A percentile compares a stretch with the other conserved stretches of the same genome.
phyloP scores from a whole-genome alignment of 2,888 invertebrate species.

The Protonemura montana region DNA sequence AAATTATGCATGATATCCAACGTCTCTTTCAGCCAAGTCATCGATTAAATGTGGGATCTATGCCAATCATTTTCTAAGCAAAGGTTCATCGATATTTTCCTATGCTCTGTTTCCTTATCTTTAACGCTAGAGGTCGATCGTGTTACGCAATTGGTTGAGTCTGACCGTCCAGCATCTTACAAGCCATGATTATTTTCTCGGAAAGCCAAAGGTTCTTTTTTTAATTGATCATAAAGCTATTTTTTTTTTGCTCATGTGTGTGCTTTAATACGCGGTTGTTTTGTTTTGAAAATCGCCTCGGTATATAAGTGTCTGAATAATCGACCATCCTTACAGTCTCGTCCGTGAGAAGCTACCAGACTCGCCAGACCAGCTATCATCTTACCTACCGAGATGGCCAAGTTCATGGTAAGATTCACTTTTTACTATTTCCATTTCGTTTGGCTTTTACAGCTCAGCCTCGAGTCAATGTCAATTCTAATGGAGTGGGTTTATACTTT shows the following conservation, averaged over 20 bases:
- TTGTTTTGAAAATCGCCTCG: background rate
- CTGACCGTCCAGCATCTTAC: background rate
- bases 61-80: background rate
- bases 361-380: background rate
- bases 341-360: background rate
- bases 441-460: background rate
- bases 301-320: background rate
- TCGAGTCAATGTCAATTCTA: too few species aligned
- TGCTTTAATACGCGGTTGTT: background rate
- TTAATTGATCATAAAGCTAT: background rate
- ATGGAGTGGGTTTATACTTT: too few species aligned
- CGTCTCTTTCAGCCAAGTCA: background rate
- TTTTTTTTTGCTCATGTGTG: background rate
- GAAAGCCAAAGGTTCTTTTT: slow-evolving; percentile 9
- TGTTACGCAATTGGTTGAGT: background rate
- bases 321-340: background rate
- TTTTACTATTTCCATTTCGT: background rate
- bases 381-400: slow-evolving; percentile 15
- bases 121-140: background rate
- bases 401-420: slow-evolving; percentile 28
- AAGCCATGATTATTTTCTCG: background rate
- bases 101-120: background rate
- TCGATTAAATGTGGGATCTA: background rate
- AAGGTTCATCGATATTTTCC: background rate
- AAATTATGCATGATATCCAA: background rate